A percentile compares a stretch with the other conserved stretches of the same genome.
Conservation (phyloP, 2,888 invertebrate species). For the Chrysolina oricalcia region DNA sequence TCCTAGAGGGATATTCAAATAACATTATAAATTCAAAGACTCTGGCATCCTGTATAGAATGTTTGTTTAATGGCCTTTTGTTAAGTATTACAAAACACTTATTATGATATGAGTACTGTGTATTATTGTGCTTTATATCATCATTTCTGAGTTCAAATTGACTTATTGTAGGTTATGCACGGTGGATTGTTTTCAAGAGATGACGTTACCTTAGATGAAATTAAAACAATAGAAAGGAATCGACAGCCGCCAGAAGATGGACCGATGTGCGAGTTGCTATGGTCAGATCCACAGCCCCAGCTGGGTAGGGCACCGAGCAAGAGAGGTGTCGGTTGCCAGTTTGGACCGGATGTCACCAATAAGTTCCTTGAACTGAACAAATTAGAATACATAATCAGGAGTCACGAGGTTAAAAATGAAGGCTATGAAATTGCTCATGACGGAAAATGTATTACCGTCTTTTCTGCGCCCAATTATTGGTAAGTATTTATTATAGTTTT, state of each 20-base stretch:
- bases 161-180: conserved; percentile 87
- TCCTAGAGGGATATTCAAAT: too few species aligned
- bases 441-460: conserved; percentile 98
- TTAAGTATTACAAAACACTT: too few species aligned
- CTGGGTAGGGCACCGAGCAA: conserved; percentile 93
- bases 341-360: conserved; percentile 97
- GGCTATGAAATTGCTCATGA: conserved; percentile 97
- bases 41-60: too few species aligned
- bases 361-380: conserved; percentile 89
- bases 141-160: too few species aligned
- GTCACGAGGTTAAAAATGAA: conserved; percentile 97
- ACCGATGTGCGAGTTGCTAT: conserved; percentile 96
- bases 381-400: conserved; percentile 94
- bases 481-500: conserved; percentile 68
- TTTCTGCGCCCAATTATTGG: conserved; percentile 99
- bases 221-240: conserved; percentile 90
- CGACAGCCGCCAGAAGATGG: conserved; percentile 98
- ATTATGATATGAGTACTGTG: too few species aligned
- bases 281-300: conserved; percentile 98
- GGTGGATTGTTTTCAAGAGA: conserved; percentile 97
- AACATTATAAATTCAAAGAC: too few species aligned
- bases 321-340: conserved; percentile 98
- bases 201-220: conserved; percentile 93
- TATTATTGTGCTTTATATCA: too few species aligned
- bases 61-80: too few species aligned